A percentile compares a stretch with the other conserved stretches of the same genome.
These are phyloP conservation scores for Scomber japonicus DNA, from an alignment of 2,113 vertebrate genomes.

Conservation along the genomic window DNA sequence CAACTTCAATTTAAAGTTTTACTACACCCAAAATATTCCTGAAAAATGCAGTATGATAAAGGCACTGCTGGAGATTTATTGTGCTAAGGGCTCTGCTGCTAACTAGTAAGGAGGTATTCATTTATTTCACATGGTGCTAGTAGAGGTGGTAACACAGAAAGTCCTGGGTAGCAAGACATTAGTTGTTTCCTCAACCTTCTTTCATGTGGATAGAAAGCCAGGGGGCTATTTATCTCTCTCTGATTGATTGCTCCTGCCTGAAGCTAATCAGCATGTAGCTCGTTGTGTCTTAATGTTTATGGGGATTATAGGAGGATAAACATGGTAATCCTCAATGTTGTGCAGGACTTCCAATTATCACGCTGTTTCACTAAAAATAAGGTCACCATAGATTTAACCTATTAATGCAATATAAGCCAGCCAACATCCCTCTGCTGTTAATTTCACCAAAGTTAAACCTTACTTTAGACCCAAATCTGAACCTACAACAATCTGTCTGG, in stretches of 20 bases:
- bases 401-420: slow-evolving; percentile 78
- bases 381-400: slow-evolving; percentile 82
- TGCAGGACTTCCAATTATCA: slow-evolving; percentile 83
- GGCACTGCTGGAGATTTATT: slow-evolving; percentile 40
- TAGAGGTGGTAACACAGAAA: slow-evolving; percentile 31
- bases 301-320: slow-evolving; percentile 84
- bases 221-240: slow-evolving; percentile 72
- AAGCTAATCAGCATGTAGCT: slow-evolving; percentile 83
- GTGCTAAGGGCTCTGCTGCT: slow-evolving; percentile 30
- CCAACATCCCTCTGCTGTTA: slow-evolving; percentile 57
- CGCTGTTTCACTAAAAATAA: slow-evolving; percentile 76
- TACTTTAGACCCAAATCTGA: slow-evolving; percentile 40
- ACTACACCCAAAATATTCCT: slow-evolving; percentile 53
- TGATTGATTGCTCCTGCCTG: slow-evolving; percentile 83
- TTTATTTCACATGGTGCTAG: slow-evolving; percentile 51
- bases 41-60: slow-evolving; percentile 46
- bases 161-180: slow-evolving; percentile 42
- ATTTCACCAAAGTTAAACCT: slow-evolving; percentile 65
- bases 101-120: slow-evolving; percentile 36
- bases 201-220: slow-evolving; percentile 67
- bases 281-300: slow-evolving; percentile 84
- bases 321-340: slow-evolving; percentile 81
- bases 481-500: not conserved
- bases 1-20: slow-evolving; percentile 79
- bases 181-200: slow-evolving; percentile 66